phyloP scores from a whole-genome alignment of 1,140 invertebrate species.

The Drosophila simulans region DNA sequence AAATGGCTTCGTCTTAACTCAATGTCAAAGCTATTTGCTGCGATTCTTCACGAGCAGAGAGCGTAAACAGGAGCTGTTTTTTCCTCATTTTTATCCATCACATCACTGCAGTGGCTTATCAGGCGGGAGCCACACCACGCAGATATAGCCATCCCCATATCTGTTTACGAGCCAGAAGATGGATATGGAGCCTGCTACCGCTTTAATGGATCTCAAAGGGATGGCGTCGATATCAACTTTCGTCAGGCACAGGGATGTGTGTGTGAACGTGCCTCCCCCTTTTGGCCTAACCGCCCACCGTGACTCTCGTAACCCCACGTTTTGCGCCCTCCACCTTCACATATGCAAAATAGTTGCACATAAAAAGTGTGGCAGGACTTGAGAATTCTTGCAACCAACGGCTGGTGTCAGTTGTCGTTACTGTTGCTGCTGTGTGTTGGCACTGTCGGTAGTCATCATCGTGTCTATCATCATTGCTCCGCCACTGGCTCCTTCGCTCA shows the following conservation, averaged over 20 bases:
- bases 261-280: slow-evolving; percentile 19
- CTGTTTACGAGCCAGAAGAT: slow-evolving; percentile 69
- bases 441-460: slow-evolving; percentile 44
- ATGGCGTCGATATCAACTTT: slow-evolving; percentile 49
- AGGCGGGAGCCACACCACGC: slow-evolving; percentile 32
- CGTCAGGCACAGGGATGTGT: slow-evolving; percentile 39
- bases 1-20: slow-evolving; percentile 31
- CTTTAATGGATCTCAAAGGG: slow-evolving; percentile 54
- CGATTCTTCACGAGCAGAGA: slow-evolving; percentile 25
- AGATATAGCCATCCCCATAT: slow-evolving; percentile 52
- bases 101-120: slow-evolving; percentile 61
- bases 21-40: slow-evolving; percentile 58
- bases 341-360: slow-evolving; percentile 79
- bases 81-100: slow-evolving; percentile 20
- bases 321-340: no score
- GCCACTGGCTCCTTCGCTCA: slow-evolving; percentile 17
- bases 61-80: slow-evolving; percentile 43
- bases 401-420: slow-evolving; percentile 50
- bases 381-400: slow-evolving; percentile 32
- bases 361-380: slow-evolving; percentile 64
- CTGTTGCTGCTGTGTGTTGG: slow-evolving; percentile 18
- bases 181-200: slow-evolving; percentile 47
- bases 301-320: slow-evolving; percentile 9
- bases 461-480: slow-evolving; percentile 25
- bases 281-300: no score